Evolutionary conservation across 2,113 vertebrate genomes (phyloP), one percentile per base, ranked within the genome.

Genomic region (Microcebus lehilahytsara): DNA sequence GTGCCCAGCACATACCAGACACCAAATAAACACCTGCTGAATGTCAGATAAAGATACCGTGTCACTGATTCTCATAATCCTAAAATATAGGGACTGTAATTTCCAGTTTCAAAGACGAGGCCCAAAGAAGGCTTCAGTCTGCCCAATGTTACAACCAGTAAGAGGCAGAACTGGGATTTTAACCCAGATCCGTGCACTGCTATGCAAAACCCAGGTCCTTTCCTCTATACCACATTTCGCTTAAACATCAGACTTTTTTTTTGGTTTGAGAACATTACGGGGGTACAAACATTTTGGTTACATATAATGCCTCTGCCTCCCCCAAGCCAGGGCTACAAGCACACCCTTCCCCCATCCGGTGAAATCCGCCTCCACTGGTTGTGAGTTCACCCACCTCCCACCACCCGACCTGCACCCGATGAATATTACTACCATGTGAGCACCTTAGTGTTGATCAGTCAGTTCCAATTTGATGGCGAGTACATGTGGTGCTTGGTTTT

Each of bases 1-100:
- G 58, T 10, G 17, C 40, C 62, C 46, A 0, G 7, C 8, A 30
- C 22, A n/a, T 12, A 2, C 20, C 1, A 3, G n/a, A 46, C 51
- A 34, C 85, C 34, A 23, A 8, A 1, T 12, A 37, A 1, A n/a
- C 11, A 56, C 3, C 81, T 53, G 60, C 67, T 4, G 11, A 75
- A 46, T 32, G 37, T 7, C 5, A 6, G n/a, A 30, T 20, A 30
- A 46, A 72, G 22, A 85, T 0, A 32, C 56, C 22, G 0, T 2
- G 27, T n/a, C 84, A 49, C 11, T 13, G 19, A 40, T 20, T 80
- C 77, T 75, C 46, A 71, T 42, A 25, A 49, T 42, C 37, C 42
- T 34, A 30, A 37, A 22, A 58, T 2, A 7, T 0, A 1, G 8
- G 6, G 30, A 34, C 17, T 30, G 4, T 23, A 42, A 46, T 78